A percentile compares a stretch with the other conserved stretches of the same genome.
phyloP scores from a whole-genome alignment of 2,113 vertebrate genomes.

The Suncus etruscus region DNA sequence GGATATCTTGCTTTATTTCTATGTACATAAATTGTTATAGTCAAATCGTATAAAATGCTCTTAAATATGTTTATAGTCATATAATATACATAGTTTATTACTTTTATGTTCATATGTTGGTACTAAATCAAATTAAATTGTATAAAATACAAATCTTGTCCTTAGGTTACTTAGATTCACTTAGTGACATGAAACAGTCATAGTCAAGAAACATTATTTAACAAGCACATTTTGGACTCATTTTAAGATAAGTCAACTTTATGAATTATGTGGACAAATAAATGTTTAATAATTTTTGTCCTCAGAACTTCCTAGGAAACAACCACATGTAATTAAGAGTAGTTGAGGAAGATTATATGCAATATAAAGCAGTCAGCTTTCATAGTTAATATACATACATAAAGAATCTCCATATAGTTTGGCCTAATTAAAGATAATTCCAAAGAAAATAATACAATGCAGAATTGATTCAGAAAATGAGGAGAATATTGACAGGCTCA shows the following conservation, averaged over 20 bases:
- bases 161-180: neutral
- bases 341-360: neutral
- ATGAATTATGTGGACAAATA: neutral
- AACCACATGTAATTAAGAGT: no score
- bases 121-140: neutral
- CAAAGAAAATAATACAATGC: neutral
- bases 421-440: neutral
- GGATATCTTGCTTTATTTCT: constrained; percentile 17
- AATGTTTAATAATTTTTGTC: neutral
- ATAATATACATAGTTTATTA: neutral
- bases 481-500: neutral
- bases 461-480: neutral
- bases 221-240: neutral
- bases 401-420: neutral
- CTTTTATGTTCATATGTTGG: neutral
- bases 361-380: neutral
- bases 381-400: neutral
- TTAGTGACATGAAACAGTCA: neutral
- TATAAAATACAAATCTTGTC: neutral
- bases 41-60: constrained; percentile 11
- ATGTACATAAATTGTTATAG: neutral
- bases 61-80: constrained; percentile 11
- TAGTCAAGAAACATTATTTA: constrained; percentile 13
- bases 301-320: neutral
- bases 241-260: neutral